phyloP scores from a whole-genome alignment of 37 sponge, comb jelly and placozoan species.

The Haliclona indistincta region DNA sequence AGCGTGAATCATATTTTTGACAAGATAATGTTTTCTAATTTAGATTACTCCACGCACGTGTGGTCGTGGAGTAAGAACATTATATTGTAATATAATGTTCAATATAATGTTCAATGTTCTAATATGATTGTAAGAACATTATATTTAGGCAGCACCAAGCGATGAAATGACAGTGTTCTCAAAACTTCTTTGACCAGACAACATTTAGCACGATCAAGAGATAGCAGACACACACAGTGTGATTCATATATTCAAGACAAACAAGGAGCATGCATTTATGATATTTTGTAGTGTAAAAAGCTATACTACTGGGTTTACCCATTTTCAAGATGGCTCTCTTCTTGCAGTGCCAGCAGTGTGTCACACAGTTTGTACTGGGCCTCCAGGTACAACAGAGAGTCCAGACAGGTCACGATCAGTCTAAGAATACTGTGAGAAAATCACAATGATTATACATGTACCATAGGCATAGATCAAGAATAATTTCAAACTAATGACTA shows the following conservation, averaged over 20 bases:
- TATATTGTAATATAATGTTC: too few species aligned
- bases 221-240: background rate
- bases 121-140: too few species aligned
- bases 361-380: conserved; percentile 40
- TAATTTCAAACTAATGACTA: background rate
- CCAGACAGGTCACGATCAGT: conserved; percentile 69
- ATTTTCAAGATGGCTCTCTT: background rate
- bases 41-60: too few species aligned
- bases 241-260: background rate
- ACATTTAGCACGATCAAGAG: background rate
- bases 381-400: conserved; percentile 70
- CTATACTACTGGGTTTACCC: conserved; percentile 21
- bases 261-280: too few species aligned
- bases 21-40: too few species aligned
- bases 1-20: too few species aligned
- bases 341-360: conserved; percentile 60
- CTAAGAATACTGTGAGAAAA: conserved; percentile 54
- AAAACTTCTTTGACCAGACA: background rate
- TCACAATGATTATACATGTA: background rate
- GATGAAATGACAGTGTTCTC: too few species aligned
- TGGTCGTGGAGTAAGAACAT: too few species aligned
- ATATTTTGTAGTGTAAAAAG: background rate
- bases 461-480: too few species aligned
- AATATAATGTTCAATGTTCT: too few species aligned
- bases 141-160: too few species aligned